phyloP scores from a whole-genome alignment of 1,140 invertebrate genomes.

The Macrocentrus cingulum region DNA sequence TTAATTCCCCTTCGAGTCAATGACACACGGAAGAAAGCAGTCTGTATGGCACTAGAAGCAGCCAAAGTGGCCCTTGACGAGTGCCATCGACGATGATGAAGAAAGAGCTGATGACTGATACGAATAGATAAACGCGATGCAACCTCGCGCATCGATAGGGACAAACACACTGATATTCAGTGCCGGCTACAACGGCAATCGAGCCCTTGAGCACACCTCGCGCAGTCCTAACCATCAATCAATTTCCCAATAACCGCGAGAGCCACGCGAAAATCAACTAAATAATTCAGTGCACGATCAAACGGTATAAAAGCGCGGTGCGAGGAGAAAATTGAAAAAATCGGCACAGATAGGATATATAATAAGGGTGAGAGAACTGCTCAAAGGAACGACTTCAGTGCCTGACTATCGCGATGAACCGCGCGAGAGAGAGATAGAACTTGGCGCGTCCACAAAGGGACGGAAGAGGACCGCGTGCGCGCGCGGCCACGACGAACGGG shows the following conservation, averaged over 20 bases:
- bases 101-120: constrained; percentile 42
- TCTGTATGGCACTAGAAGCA: too few species aligned
- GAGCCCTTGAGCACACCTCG: neutral
- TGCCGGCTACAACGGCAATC: constrained; percentile 23
- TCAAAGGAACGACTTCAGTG: constrained; percentile 38
- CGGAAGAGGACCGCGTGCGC: neutral
- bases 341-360: neutral
- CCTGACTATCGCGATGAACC: constrained; percentile 41
- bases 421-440: constrained; percentile 19
- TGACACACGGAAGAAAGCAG: too few species aligned
- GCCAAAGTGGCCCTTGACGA: too few species aligned
- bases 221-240: neutral
- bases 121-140: constrained; percentile 29
- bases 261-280: too few species aligned
- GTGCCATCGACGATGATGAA: too few species aligned
- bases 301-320: too few species aligned
- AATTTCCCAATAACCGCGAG: neutral
- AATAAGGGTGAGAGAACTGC: neutral
- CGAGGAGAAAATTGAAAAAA: too few species aligned
- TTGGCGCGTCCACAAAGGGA: neutral
- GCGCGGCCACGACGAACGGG: neutral
- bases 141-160: constrained; percentile 25
- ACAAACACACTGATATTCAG: constrained; percentile 33
- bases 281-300: too few species aligned
- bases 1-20: too few species aligned